A percentile compares a stretch with the other conserved stretches of the same genome.
These are phyloP conservation scores for Oceanodroma tethys DNA, from an alignment of 2,113 vertebrate genomes.

Conservation along the genomic window DNA sequence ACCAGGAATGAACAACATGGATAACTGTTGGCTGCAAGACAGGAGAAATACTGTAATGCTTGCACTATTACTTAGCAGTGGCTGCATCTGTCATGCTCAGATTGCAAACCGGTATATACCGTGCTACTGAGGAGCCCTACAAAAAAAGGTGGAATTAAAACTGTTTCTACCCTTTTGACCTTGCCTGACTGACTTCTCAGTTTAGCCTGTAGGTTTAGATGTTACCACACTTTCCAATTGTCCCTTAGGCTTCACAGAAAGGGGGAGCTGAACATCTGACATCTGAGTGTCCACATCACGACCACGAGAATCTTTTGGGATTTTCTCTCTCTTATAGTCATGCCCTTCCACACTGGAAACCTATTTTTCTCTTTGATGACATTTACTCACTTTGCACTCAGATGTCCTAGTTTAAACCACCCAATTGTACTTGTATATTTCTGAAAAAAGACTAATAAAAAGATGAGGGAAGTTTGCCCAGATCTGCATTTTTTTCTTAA, in stretches of 20 bases:
- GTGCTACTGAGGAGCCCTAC: not conserved
- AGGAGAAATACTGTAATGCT: not conserved
- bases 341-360: not conserved
- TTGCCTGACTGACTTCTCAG: not conserved
- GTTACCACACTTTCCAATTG: not conserved
- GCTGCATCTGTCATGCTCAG: not conserved
- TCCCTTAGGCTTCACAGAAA: not conserved
- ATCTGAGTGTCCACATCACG: not conserved
- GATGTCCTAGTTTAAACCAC: not conserved
- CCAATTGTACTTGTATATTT: accelerated
- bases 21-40: not conserved
- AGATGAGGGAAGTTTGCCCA: not conserved
- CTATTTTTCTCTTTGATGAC: not conserved
- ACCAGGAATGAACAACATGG: not conserved
- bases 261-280: not conserved
- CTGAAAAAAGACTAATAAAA: not conserved
- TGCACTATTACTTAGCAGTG: not conserved
- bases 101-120: not conserved
- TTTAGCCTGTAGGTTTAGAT: not conserved
- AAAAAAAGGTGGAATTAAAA: not conserved
- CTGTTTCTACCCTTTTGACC: not conserved
- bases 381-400: not conserved
- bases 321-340: not conserved
- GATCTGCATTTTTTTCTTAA: not conserved
- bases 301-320: not conserved